Evolutionary conservation across 2,113 vertebrate genomes (phyloP).

Genomic region (Chaetura pelagica): DNA sequence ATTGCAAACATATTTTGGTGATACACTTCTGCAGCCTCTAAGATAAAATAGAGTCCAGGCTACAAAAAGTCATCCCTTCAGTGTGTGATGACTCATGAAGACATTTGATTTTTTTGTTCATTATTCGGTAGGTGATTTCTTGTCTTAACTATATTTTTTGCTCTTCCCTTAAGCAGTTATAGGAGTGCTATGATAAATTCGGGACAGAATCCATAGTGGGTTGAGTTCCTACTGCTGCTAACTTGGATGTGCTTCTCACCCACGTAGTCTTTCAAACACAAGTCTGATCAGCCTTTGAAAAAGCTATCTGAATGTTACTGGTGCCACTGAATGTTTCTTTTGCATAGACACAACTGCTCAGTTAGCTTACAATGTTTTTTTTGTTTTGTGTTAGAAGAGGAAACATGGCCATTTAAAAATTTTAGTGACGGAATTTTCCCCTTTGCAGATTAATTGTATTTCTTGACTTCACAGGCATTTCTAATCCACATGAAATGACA

Average conservation of each 20-base stretch:
- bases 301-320: neutral
- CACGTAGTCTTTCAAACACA: no score
- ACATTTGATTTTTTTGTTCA: neutral
- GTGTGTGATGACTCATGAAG: neutral
- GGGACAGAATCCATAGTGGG: accelerated
- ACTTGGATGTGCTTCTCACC: neutral
- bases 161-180: neutral
- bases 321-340: neutral
- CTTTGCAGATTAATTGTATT: neutral
- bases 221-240: neutral
- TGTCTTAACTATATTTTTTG: neutral
- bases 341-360: neutral
- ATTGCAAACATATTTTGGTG: neutral
- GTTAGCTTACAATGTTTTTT: accelerated
- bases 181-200: neutral
- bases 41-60: neutral
- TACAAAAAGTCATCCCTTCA: neutral
- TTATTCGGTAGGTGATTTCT: neutral
- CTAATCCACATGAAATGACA: neutral
- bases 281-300: neutral
- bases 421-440: neutral
- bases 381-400: neutral
- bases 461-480: neutral
- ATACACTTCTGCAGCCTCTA: neutral
- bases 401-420: neutral